Conservation (phyloP, 2,113 vertebrate species). For the Zosterops hypoxanthus region DNA sequence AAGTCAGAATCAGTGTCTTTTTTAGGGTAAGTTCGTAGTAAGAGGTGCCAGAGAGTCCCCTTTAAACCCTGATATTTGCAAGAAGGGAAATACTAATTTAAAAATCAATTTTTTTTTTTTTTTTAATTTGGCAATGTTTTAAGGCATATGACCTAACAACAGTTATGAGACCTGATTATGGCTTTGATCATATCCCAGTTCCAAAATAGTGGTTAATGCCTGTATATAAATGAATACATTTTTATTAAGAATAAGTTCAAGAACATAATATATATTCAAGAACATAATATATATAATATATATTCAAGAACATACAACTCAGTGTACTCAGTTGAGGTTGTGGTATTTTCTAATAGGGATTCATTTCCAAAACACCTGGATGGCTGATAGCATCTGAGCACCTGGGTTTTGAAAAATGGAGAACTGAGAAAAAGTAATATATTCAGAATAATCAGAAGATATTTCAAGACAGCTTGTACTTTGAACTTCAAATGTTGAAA, state of each 20-base stretch:
- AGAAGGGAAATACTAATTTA: background rate
- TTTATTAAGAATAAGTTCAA: background rate
- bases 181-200: background rate
- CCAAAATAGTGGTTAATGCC: background rate
- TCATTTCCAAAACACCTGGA: background rate
- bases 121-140: background rate
- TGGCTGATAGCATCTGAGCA: background rate
- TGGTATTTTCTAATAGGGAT: background rate
- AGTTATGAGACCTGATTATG: background rate
- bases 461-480: background rate
- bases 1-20: background rate
- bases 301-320: background rate
- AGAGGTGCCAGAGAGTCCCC: background rate
- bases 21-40: background rate
- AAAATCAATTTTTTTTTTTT: background rate
- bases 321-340: background rate
- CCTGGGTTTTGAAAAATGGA: background rate
- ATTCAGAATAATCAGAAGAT: background rate
- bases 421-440: background rate
- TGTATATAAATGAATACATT: background rate
- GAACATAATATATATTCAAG: background rate
- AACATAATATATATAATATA: background rate
- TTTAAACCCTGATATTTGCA: background rate
- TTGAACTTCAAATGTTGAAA: background rate
- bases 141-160: background rate